Evolutionary conservation across 2,113 vertebrate genomes (phyloP).

Genomic region (Stegostoma tigrinum): DNA sequence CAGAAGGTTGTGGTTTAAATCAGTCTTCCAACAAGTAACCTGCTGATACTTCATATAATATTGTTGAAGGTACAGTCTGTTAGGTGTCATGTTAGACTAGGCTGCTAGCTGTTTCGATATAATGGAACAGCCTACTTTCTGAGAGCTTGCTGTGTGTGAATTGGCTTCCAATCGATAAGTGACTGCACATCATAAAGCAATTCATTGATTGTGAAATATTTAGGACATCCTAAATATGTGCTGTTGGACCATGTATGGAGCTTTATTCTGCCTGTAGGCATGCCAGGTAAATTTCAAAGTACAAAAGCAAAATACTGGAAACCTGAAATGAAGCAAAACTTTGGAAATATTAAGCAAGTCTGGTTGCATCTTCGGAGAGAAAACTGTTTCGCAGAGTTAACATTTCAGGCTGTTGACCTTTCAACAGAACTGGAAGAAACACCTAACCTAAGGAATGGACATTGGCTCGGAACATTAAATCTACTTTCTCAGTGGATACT

Average conservation of each 20-base stretch:
- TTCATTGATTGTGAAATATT: background rate
- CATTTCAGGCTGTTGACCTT: background rate
- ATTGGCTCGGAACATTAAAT: background rate
- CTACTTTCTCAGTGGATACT: background rate
- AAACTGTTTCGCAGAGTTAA: background rate
- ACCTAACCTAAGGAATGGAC: too few species aligned
- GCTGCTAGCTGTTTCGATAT: background rate
- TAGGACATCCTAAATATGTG: background rate
- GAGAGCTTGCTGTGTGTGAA: background rate
- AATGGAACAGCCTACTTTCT: background rate
- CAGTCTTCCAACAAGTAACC: background rate
- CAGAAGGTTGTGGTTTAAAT: background rate
- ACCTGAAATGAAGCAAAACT: too few species aligned
- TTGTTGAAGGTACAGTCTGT: background rate
- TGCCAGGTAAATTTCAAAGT: background rate
- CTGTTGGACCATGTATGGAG: background rate
- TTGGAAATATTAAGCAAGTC: background rate
- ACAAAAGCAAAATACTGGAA: too few species aligned
- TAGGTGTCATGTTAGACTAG: background rate
- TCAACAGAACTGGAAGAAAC: background rate
- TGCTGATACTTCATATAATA: background rate
- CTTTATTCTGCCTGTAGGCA: background rate
- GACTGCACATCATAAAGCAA: background rate
- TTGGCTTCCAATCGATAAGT: background rate
- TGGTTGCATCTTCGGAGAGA: background rate